Conservation (phyloP, 1,140 invertebrate genomes). For the Palaemon carinicauda region DNA sequence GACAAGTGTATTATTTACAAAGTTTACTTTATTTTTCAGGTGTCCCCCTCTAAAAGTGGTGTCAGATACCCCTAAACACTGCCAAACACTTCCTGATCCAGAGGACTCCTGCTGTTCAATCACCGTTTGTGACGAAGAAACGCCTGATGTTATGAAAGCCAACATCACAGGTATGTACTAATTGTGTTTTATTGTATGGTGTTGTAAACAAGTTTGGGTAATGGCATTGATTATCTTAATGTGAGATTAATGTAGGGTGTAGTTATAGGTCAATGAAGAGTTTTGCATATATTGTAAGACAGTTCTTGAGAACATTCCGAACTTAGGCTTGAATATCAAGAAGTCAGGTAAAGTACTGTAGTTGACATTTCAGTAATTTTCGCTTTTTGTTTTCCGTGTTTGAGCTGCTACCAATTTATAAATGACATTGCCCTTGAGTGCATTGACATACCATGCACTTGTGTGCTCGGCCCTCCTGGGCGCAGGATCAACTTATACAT, state of each 20-base stretch:
- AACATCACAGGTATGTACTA: slow-evolving; percentile 37
- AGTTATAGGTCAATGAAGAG: not conserved
- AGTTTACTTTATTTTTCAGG: slow-evolving; percentile 63
- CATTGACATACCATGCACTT: too few relatives aligned
- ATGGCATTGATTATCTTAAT: not conserved
- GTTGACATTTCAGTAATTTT: too few relatives aligned
- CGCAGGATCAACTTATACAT: too few relatives aligned
- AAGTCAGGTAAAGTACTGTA: too few relatives aligned
- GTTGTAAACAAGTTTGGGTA: not conserved
- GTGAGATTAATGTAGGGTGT: not conserved
- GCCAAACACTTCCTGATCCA: slow-evolving; percentile 77
- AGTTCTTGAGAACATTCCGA: too few relatives aligned
- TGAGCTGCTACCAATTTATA: too few relatives aligned
- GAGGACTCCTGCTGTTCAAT: slow-evolving; percentile 78
- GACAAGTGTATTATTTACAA: not conserved
- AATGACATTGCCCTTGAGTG: too few relatives aligned
- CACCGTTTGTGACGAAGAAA: slow-evolving; percentile 49
- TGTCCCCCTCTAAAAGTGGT: slow-evolving; percentile 65
- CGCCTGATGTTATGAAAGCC: slow-evolving; percentile 44
- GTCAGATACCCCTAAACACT: slow-evolving; percentile 68
- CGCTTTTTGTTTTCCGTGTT: too few relatives aligned
- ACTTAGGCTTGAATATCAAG: too few relatives aligned
- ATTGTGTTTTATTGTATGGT: not conserved
- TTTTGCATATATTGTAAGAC: not conserved
- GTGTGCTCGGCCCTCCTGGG: too few relatives aligned